Conservation (phyloP, 2,888 invertebrate genomes). For the Cybosia mesomella region DNA sequence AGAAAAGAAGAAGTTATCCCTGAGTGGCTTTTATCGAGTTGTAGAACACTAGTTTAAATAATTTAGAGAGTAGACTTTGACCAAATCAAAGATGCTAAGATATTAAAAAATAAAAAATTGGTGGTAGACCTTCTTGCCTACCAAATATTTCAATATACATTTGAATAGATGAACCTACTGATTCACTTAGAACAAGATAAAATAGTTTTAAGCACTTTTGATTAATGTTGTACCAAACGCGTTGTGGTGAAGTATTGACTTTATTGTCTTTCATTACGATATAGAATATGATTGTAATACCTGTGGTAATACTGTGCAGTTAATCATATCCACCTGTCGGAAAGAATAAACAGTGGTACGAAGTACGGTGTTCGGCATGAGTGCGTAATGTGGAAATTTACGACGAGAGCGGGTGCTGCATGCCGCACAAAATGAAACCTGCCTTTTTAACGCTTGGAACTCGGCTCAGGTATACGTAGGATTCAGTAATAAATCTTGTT, state of each 20-base stretch:
- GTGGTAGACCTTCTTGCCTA: no score
- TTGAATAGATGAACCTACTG: no score
- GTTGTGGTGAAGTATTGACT: neutral
- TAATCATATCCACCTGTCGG: conserved; percentile 55
- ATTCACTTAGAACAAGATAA: no score
- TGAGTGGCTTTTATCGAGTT: no score
- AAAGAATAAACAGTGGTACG: conserved; percentile 30
- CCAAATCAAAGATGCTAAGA: no score
- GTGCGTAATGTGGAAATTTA: conserved; percentile 42
- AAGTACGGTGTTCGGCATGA: conserved; percentile 32
- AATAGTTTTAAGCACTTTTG: no score
- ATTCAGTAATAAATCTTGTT: neutral
- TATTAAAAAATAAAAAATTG: no score
- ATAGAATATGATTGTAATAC: neutral
- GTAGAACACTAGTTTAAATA: no score
- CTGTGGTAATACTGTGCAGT: conserved; percentile 40
- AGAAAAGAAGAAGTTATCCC: no score
- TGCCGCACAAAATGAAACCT: conserved; percentile 12
- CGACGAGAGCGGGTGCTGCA: conserved; percentile 17
- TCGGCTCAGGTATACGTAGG: conserved; percentile 15
- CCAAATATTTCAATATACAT: no score
- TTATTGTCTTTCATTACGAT: neutral
- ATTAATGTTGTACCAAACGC: no score
- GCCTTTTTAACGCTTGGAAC: conserved; percentile 17
- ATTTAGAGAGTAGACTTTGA: no score